Evolutionary conservation across 1,140 invertebrate genomes (phyloP), one percentile per base, ranked within the genome.

Genomic region (Nymphalis io): DNA sequence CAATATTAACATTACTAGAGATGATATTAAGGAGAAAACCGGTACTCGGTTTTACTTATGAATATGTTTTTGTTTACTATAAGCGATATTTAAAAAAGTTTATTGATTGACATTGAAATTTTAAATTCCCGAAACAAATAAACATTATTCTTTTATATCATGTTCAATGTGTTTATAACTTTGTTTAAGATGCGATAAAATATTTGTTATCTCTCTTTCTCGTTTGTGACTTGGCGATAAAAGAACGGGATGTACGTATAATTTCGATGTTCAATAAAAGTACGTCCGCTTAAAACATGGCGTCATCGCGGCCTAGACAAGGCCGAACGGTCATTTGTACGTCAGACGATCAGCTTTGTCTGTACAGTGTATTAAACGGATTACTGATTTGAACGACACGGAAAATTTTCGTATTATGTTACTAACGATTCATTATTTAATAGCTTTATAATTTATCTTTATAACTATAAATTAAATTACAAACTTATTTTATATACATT

Each of bases 271-370:
- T 80, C 71, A 86, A 88, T 85, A 84, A 87, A 86, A 86, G 76
- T 87, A 81, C 82, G 79, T 84, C 76, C 77, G 80, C 74, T 84
- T 80, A 71, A 80, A 86, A 85, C 80, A 89, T 90, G 87, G 86
- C 88, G 87, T 90, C 88, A 88, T 81, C 87, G 81, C 80, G 88
- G 87, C 88, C 88, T 90, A 90, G 88, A 88, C 88, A 90, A 90
- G 88, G 88, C 86, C 88, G 88, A 81, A 81, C 88, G 85, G 88
- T 88, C 87, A 85, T 88, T 87, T 83, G 72, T 85, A 88, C 85
- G 81, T 82, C 86, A 87, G 85, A 84, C 82, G 78, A 78, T 20
- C 46, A 20, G 67, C 69, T 87, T 85, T 89, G 84, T 87, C 62
- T 64, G 51, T 39, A n/a, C 51, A 64, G 51, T 55, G 51, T 64